Percentiles rank a stretch among this genome's conserved stretches.
These are phyloP conservation scores for Dipus sagitta DNA, from an alignment of 2,797 vertebrate species.

Conservation along the genomic window DNA sequence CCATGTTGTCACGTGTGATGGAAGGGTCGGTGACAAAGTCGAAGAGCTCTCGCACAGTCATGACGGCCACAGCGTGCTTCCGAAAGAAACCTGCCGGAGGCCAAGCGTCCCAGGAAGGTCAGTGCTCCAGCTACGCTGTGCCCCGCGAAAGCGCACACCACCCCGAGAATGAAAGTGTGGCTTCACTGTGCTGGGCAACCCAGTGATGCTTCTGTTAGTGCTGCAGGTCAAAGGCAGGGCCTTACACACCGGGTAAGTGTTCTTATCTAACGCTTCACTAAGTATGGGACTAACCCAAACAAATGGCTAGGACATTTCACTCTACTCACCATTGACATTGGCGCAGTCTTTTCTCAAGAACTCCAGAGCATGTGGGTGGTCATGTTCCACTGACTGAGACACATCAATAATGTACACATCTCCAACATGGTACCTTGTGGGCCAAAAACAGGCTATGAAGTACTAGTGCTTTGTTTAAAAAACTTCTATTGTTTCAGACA, in stretches of 20 bases:
- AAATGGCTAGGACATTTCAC: background rate
- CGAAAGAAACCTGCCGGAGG: constrained; percentile 93
- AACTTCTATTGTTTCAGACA: background rate
- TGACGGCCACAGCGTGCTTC: constrained; percentile 93
- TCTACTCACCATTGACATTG: constrained; percentile 93
- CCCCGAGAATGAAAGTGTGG: too few species aligned
- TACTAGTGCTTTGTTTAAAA: background rate
- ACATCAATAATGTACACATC: constrained; percentile 95
- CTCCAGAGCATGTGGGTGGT: constrained; percentile 96
- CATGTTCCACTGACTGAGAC: constrained; percentile 97
- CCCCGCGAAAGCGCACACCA: too few species aligned
- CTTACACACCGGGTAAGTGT: background rate
- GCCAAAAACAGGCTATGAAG: background rate
- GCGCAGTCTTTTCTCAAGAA: constrained; percentile 97
- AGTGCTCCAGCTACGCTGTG: too few species aligned
- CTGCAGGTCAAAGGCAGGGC: background rate
- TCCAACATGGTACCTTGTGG: constrained; percentile 91
- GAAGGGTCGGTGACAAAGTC: constrained; percentile 97
- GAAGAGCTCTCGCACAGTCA: constrained; percentile 97
- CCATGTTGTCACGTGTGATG: constrained; percentile 92
- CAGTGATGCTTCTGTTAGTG: background rate
- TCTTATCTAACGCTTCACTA: background rate
- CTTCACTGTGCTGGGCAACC: background rate
- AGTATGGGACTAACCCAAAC: background rate
- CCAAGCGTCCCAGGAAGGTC: fast-evolving